Conservation (phyloP, 2,797 vertebrate species). For the Macropodus opercularis region DNA sequence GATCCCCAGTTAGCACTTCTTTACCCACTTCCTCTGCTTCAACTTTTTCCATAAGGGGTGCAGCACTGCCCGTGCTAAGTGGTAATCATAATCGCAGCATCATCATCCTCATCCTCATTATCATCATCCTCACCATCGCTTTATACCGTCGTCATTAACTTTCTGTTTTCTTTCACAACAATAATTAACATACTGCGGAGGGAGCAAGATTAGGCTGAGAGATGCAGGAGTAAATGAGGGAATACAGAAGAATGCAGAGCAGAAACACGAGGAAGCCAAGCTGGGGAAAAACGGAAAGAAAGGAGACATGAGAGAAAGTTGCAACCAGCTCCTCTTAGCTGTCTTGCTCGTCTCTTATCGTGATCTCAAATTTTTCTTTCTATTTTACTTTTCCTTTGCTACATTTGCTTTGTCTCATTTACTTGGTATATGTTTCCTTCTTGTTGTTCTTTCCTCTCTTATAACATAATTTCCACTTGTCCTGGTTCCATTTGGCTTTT, state of each 20-base stretch:
- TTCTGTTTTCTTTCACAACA: slow-evolving; percentile 61
- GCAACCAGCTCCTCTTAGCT: slow-evolving; percentile 43
- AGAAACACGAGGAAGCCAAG: slow-evolving; percentile 48
- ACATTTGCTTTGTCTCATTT: slow-evolving; percentile 22
- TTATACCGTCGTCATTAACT: slow-evolving; percentile 58
- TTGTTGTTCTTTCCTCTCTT: slow-evolving; percentile 7
- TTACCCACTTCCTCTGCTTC: slow-evolving; percentile 66
- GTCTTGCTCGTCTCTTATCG: slow-evolving; percentile 28
- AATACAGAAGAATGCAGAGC: slow-evolving; percentile 41
- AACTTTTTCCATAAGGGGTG: slow-evolving; percentile 58
- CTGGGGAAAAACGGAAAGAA: slow-evolving; percentile 46
- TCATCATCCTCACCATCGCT: slow-evolving; percentile 5
- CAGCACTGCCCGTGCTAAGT: slow-evolving; percentile 65
- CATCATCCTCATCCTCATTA: slow-evolving; percentile 49
- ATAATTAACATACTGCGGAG: slow-evolving; percentile 71
- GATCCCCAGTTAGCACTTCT: slow-evolving; percentile 60
- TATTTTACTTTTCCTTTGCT: slow-evolving; percentile 17
- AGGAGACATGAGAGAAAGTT: slow-evolving; percentile 48
- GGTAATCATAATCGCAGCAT: slow-evolving; percentile 65
- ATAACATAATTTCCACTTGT: slow-evolving; percentile 7
- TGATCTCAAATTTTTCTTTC: slow-evolving; percentile 31
- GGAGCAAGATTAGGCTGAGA: slow-evolving; percentile 58
- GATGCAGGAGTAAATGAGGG: slow-evolving; percentile 55
- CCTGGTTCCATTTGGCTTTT: not conserved
- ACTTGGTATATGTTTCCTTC: slow-evolving; percentile 1